Percentiles rank a stretch among this genome's conserved stretches.
These are phyloP conservation scores for Pelmatolapia mariae DNA, from an alignment of 2,113 vertebrate species.

Conservation along the genomic window DNA sequence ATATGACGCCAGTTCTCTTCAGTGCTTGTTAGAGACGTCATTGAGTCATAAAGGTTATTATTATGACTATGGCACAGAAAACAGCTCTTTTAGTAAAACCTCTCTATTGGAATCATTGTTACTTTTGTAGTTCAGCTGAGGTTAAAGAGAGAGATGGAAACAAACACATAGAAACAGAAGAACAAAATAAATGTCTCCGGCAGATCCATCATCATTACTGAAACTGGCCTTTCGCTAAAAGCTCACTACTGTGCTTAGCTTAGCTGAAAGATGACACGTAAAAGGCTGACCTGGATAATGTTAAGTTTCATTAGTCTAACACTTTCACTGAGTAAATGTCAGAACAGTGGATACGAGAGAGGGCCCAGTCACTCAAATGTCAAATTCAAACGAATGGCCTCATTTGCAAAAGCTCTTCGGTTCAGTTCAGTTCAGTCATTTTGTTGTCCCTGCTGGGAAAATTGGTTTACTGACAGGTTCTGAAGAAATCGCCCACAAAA, in stretches of 20 bases:
- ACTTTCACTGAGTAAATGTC: neutral
- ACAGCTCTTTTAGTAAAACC: slow-evolving; percentile 35
- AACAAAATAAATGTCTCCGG: neutral
- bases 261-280: neutral
- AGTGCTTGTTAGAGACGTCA: slow-evolving; percentile 58
- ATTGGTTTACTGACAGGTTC: neutral
- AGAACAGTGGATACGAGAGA: neutral
- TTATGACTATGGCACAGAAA: slow-evolving; percentile 54
- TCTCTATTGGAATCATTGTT: slow-evolving; percentile 25
- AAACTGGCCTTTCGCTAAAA: neutral
- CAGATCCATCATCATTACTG: neutral
- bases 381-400: neutral
- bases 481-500: neutral
- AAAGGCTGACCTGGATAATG: neutral
- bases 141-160: slow-evolving; percentile 39
- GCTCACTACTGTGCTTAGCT: neutral
- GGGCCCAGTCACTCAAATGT: neutral
- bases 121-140: slow-evolving; percentile 47
- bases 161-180: slow-evolving; percentile 14
- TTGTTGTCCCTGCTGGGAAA: neutral
- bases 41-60: slow-evolving; percentile 61
- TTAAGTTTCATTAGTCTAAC: neutral
- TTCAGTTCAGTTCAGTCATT: neutral
- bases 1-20: slow-evolving; percentile 46
- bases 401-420: neutral